phyloP scores from a whole-genome alignment of 2,888 invertebrate genomes.

The Tinea semifulvella region DNA sequence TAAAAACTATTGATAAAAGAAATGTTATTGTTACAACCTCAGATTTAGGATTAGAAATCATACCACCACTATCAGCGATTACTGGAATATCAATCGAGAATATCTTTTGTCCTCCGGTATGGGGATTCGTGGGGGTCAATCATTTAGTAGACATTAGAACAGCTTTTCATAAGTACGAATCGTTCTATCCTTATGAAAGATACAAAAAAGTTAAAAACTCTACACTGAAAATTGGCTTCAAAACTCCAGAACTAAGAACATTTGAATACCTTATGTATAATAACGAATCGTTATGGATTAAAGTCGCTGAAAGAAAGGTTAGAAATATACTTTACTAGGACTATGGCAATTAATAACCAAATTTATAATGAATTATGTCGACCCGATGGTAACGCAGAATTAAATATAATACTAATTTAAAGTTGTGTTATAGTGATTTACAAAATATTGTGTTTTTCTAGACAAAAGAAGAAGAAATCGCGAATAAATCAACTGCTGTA shows the following conservation, averaged over 20 bases:
- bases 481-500: constrained; percentile 45
- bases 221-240: constrained; percentile 54
- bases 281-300: constrained; percentile 42
- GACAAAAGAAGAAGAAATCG: constrained; percentile 23
- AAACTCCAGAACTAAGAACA: constrained; percentile 60
- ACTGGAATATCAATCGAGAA: constrained; percentile 50
- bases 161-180: constrained; percentile 59
- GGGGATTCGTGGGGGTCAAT: constrained; percentile 69
- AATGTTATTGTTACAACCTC: constrained; percentile 68
- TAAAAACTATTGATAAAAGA: constrained; percentile 40
- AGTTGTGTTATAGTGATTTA: too few species aligned
- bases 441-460: too few species aligned
- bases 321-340: constrained; percentile 10
- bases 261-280: constrained; percentile 58
- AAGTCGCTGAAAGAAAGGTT: constrained; percentile 43
- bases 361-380: too few species aligned
- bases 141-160: constrained; percentile 62
- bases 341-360: neutral
- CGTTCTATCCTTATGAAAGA: constrained; percentile 58
- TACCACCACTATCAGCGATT: constrained; percentile 44
- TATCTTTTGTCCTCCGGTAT: constrained; percentile 69
- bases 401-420: too few species aligned
- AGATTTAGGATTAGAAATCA: constrained; percentile 59
- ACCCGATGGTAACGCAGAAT: too few species aligned
- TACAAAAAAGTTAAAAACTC: constrained; percentile 55